Evolutionary conservation across 2,797 vertebrate species (phyloP), one percentile per base, ranked within the genome.

Genomic region (Protonibea diacanthus): DNA sequence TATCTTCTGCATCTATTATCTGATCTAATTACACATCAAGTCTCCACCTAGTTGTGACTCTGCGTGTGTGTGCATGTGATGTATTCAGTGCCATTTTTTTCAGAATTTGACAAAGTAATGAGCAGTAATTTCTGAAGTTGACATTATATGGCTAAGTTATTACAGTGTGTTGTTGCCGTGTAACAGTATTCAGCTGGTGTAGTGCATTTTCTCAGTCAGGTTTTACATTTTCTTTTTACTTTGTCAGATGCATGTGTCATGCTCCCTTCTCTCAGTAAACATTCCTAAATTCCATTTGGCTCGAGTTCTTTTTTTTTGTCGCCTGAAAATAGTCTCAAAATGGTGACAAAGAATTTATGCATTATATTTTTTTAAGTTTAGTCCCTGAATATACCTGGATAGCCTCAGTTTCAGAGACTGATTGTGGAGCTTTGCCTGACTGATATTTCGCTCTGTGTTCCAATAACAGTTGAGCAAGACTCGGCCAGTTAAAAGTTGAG

Each of bases 11-110:
- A 25, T 76, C 53, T 72, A 0, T 56, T 60, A 60, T 57, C 15
- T 85, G 85, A 84, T 53, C 92, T 84, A 53, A 89, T 42, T 0
- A 95, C 95, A 44, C 95, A 14, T 0, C 87, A 83, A 38, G 25
- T 48, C 49, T 14, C 9, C 23, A 17, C 17, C 33, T 5, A 6
- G 0, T 42, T 61, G 57, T 51, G 14, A 4, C 18, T 2, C 13
- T 44, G 42, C 2, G 8, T 9, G 42, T 49, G 18, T 49, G 25
- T 49, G 61, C 13, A 0, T 40, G 5, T 17, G 25, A 56, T 55
- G 1, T 45, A 23, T 65, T 51, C 38, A n/a, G 12, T 17, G 38
- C 25, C 18, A 45, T n/a, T 6, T 47, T 66, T n/a, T 66, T 25
- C 44, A 17, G 23, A 8, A 18, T 6, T 61, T 21, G 1, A 61